Percentiles rank a stretch among this genome's conserved stretches.
Conservation (phyloP, 2,888 invertebrate species). For the Lapara coniferarum region DNA sequence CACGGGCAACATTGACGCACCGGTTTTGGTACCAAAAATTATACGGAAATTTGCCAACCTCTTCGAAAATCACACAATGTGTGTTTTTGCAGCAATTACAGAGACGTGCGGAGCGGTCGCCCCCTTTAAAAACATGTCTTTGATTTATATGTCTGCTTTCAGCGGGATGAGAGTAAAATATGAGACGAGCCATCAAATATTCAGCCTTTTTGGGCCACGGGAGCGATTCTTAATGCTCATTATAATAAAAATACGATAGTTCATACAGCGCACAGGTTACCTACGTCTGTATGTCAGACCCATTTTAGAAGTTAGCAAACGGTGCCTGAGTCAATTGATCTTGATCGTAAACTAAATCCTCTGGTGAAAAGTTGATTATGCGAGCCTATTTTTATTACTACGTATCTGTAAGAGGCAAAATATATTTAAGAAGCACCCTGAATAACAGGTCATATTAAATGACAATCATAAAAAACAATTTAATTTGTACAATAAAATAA, state of each 20-base stretch:
- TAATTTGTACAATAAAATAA: not conserved
- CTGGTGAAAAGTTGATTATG: not conserved
- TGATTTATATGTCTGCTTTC: constrained; percentile 79
- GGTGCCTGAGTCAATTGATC: constrained; percentile 26
- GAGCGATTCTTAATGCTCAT: constrained; percentile 74
- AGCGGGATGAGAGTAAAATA: constrained; percentile 74
- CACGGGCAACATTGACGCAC: constrained; percentile 5
- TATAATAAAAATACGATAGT: constrained; percentile 81
- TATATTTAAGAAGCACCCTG: not conserved
- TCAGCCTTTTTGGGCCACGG: constrained; percentile 71
- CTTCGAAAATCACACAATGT: constrained; percentile 74
- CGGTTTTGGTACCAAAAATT: constrained; percentile 48
- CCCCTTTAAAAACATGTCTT: constrained; percentile 72
- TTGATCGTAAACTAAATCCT: constrained; percentile 12
- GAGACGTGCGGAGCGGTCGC: constrained; percentile 73
- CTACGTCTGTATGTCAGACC: constrained; percentile 55
- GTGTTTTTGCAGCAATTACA: constrained; percentile 81
- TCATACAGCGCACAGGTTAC: constrained; percentile 63
- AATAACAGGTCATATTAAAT: not conserved
- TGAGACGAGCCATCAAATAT: constrained; percentile 78
- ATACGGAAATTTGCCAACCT: constrained; percentile 79
- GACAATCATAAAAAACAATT: not conserved
- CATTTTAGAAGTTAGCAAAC: constrained; percentile 58
- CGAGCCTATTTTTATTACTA: not conserved
- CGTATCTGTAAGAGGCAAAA: not conserved